Base-by-base conservation (phyloP, 37 sponge, comb jelly and placozoan genomes). In the Cliona cf. orientalis region DNA sequence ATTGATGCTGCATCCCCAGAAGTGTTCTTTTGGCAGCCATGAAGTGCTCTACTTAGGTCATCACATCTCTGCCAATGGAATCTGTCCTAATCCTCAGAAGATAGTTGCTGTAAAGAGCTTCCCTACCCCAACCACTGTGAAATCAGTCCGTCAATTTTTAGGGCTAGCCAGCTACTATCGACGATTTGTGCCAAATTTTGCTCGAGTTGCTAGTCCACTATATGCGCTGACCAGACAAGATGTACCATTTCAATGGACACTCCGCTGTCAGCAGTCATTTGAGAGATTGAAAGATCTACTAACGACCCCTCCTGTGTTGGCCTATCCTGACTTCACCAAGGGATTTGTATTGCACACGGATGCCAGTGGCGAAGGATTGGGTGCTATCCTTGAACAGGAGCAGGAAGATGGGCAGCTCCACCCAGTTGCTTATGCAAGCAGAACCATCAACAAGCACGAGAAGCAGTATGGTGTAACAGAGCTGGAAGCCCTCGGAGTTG, bases 161-260 rank as follows among this genome's bases (percentile, higher is more conserved):
- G 72, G 57, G 82, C 82, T 6, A 81, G 58, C 9, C 71, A 72
- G 45, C 56, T 81, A 9, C 73, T 62, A 17, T 66, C 75, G n/a
- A n/a, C n/a, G n/a, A n/a, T n/a, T n/a, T n/a, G n/a, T n/a, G n/a
- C n/a, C n/a, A n/a, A n/a, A n/a, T 35, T 70, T 81, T 35, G 58
- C 63, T n/a, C 63, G 71, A 53, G 39, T 69, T 5, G 49, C 70
- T 26, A 31, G 43, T 31, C 81, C 81, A 32, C 49, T 80, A 45
- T 5, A 63, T 9, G 63, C 71, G 64, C 44, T 81, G 63, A 71
- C 72, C 5, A 70, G 71, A 43, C 53, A 71, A 38, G 42, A 81
- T 44, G 69, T 32, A 23, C 72, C 2, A 39, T 81, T 70, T 28
- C 60, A 7, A 32, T 81, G 82, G 73, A 41, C 43, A 9, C 26